Percentiles rank a stretch among this genome's conserved stretches.
Evolutionary conservation across 1,140 invertebrate genomes (phyloP).

Genomic region (Orius insidiosus): DNA sequence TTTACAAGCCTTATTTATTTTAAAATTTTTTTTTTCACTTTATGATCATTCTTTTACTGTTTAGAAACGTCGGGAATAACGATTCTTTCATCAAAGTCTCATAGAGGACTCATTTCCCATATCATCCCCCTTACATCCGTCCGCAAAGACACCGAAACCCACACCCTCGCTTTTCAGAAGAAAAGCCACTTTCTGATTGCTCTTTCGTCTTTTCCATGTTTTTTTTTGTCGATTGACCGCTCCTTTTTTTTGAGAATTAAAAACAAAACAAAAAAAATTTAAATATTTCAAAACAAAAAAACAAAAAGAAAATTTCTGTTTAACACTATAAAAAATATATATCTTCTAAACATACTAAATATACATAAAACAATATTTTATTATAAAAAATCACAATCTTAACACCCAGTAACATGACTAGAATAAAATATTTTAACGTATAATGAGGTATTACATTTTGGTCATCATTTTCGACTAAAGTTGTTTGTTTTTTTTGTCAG

Average conservation of each 20-base stretch:
- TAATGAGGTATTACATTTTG: conserved; percentile 5
- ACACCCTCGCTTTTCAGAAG: background rate
- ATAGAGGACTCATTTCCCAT: background rate
- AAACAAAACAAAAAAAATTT: no score
- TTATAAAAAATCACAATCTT: conserved; percentile 9
- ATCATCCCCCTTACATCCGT: conserved; percentile 1
- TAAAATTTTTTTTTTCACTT: no score
- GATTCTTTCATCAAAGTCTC: no score
- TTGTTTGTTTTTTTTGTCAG: background rate
- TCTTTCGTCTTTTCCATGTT: background rate
- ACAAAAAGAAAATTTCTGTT: background rate
- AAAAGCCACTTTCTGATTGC: background rate
- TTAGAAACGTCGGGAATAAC: no score
- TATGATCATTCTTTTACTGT: no score
- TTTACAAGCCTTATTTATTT: no score
- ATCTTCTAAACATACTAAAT: conserved; percentile 8
- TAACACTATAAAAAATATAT: conserved; percentile 9
- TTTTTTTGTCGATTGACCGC: background rate
- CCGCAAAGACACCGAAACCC: background rate
- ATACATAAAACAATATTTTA: conserved; percentile 3
- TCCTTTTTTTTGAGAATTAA: background rate
- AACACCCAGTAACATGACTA: conserved; percentile 10
- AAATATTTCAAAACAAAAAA: background rate
- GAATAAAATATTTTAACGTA: conserved; percentile 11
- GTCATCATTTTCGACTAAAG: background rate